phyloP scores from a whole-genome alignment of 2,797 vertebrate genomes.

The Amphiprion clarkii region DNA sequence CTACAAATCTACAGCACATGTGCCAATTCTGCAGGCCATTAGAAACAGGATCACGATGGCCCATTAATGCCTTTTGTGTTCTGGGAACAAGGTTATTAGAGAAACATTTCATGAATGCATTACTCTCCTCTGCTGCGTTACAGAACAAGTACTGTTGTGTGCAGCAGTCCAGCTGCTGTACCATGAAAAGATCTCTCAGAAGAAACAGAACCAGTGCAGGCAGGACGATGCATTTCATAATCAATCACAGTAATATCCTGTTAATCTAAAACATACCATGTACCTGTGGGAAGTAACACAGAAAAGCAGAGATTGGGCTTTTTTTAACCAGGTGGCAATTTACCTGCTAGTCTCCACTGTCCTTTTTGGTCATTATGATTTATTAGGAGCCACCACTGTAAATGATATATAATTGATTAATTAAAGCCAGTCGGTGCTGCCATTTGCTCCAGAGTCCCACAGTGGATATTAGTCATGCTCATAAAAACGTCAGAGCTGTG shows the following conservation, averaged over 20 bases:
- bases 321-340: slow-evolving; percentile 8
- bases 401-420: slow-evolving; percentile 38
- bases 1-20: slow-evolving; percentile 59
- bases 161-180: slow-evolving; percentile 22
- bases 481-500: slow-evolving; percentile 21
- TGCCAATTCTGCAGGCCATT: slow-evolving; percentile 56
- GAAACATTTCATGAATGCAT: slow-evolving; percentile 62
- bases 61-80: slow-evolving; percentile 70
- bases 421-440: slow-evolving; percentile 35
- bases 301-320: background rate
- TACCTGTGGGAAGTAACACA: slow-evolving; percentile 16
- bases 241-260: background rate
- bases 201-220: slow-evolving; percentile 25
- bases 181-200: slow-evolving; percentile 47
- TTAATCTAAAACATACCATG: slow-evolving; percentile 4
- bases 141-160: slow-evolving; percentile 20
- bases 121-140: slow-evolving; percentile 37
- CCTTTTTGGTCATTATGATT: slow-evolving; percentile 49
- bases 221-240: background rate
- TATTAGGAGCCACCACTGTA: slow-evolving; percentile 31
- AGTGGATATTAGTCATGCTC: slow-evolving; percentile 36
- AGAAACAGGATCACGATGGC: slow-evolving; percentile 45
- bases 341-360: slow-evolving; percentile 14
- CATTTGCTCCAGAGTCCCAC: slow-evolving; percentile 24
- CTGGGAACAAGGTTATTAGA: slow-evolving; percentile 69